Conservation (phyloP, 2,113 vertebrate species). For the Pollachius pollachius region DNA sequence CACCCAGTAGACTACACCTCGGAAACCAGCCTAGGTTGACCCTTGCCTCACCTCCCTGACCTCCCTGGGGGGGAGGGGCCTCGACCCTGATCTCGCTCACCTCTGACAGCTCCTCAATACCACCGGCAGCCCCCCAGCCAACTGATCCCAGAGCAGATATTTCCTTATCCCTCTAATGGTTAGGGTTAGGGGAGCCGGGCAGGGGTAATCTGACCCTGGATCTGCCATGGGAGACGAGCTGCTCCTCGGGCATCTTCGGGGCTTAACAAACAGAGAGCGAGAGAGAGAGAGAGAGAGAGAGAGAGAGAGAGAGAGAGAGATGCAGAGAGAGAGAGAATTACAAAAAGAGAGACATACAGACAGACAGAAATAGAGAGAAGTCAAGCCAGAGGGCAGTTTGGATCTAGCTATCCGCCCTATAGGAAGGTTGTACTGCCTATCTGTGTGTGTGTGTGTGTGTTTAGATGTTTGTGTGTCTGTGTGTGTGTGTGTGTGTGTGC, state of each 20-base stretch:
- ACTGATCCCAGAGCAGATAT: constrained; percentile 71
- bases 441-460: constrained; percentile 22
- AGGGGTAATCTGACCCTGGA: constrained; percentile 69
- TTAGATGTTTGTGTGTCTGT: constrained; percentile 7
- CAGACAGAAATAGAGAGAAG: neutral
- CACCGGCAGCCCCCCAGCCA: constrained; percentile 62
- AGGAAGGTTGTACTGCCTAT: constrained; percentile 48
- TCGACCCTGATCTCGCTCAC: constrained; percentile 77
- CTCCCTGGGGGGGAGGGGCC: constrained; percentile 42
- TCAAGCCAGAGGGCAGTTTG: constrained; percentile 77
- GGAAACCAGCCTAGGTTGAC: constrained; percentile 47
- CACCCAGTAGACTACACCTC: neutral
- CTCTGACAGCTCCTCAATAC: constrained; percentile 87
- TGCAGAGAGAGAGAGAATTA: neutral
- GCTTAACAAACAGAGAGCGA: constrained; percentile 58
- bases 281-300: neutral
- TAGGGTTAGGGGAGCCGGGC: constrained; percentile 67
- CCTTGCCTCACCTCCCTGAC: constrained; percentile 67
- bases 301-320: neutral
- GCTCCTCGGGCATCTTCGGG: constrained; percentile 70
- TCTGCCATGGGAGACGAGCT: constrained; percentile 66
- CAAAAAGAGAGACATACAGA: too few species aligned
- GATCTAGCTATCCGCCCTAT: constrained; percentile 64
- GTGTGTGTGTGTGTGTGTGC: constrained; percentile 7
- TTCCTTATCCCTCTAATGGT: constrained; percentile 70